A percentile compares a stretch with the other conserved stretches of the same genome.
phyloP scores from a whole-genome alignment of 2,797 vertebrate genomes.

The Vireo griseus region DNA sequence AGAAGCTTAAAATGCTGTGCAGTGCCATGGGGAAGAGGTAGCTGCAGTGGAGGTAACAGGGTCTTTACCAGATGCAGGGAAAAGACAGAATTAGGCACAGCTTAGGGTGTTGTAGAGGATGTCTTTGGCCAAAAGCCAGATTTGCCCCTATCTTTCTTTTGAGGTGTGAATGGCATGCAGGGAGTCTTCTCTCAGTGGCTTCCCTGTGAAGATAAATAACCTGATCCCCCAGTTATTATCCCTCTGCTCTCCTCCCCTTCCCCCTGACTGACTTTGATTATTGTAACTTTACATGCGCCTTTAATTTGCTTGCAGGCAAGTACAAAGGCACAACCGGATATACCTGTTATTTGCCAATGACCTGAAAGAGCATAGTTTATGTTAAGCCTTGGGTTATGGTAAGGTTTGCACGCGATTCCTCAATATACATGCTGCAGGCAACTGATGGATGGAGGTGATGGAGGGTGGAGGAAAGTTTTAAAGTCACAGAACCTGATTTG shows the following conservation, averaged over 20 bases:
- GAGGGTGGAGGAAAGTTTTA: slow-evolving; percentile 63
- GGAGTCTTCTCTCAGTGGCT: neutral
- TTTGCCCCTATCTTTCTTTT: slow-evolving; percentile 37
- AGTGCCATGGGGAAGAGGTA: neutral
- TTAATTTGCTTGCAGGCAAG: slow-evolving; percentile 76
- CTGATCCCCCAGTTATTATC: slow-evolving; percentile 61
- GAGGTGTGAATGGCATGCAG: slow-evolving; percentile 55
- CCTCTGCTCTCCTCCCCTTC: slow-evolving; percentile 62
- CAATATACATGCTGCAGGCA: slow-evolving; percentile 68
- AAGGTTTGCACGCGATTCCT: slow-evolving; percentile 80
- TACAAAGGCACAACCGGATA: slow-evolving; percentile 80
- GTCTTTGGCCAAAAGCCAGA: slow-evolving; percentile 25
- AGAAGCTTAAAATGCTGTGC: fast-evolving
- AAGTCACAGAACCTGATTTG: slow-evolving; percentile 71
- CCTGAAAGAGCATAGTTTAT: slow-evolving; percentile 77
- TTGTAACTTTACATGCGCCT: slow-evolving; percentile 71
- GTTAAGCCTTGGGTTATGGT: slow-evolving; percentile 79
- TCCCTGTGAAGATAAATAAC: slow-evolving; percentile 64
- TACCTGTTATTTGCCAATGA: slow-evolving; percentile 84
- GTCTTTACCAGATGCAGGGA: neutral
- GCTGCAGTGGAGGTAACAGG: neutral
- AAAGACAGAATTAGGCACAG: slow-evolving; percentile 3
- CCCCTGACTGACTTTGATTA: slow-evolving; percentile 69
- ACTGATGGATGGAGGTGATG: slow-evolving; percentile 65
- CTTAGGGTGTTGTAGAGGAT: neutral